Evolutionary conservation across 1,140 invertebrate species (phyloP).

Genomic region (Alviniconcha marisindica): DNA sequence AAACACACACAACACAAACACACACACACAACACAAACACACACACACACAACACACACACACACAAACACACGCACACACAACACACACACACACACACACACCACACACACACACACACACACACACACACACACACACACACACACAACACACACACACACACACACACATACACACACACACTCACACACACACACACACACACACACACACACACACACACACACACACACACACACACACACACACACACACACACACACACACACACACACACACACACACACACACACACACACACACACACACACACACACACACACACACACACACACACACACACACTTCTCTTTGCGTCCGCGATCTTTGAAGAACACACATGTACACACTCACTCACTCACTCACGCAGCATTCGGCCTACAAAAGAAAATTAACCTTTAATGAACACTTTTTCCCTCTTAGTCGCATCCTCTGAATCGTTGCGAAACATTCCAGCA

Average conservation of each 20-base stretch:
- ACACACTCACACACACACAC: background rate
- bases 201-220: background rate
- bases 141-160: too few relatives aligned
- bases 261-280: background rate
- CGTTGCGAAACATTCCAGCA: too few relatives aligned
- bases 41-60: too few relatives aligned
- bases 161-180: constrained; percentile 2
- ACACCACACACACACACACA: too few relatives aligned
- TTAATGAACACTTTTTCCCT: too few relatives aligned
- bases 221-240: background rate
- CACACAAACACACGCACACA: too few relatives aligned
- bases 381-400: constrained; percentile 13
- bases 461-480: too few relatives aligned
- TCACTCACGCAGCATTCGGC: constrained; percentile 6
- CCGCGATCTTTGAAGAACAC: background rate
- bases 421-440: too few relatives aligned
- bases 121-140: too few relatives aligned
- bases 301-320: constrained; percentile 9
- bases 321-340: background rate
- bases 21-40: too few relatives aligned
- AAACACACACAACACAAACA: too few relatives aligned
- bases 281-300: background rate
- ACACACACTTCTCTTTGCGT: background rate
- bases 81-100: too few relatives aligned
- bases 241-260: background rate